phyloP scores from a whole-genome alignment of 2,888 invertebrate species.

The Cryptus armator region DNA sequence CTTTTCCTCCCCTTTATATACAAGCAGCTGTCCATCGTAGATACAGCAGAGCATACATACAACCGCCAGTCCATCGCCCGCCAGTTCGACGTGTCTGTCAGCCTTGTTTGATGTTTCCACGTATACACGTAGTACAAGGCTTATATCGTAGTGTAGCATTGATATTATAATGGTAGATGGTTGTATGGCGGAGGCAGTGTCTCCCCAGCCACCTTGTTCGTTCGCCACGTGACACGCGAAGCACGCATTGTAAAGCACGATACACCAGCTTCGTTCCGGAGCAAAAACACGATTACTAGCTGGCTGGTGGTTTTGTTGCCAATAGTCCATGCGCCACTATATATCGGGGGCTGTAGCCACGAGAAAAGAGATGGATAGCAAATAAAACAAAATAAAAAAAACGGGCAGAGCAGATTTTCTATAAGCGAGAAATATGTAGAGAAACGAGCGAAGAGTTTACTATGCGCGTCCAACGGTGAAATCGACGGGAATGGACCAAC shows the following conservation, averaged over 20 bases:
- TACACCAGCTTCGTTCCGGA: background rate
- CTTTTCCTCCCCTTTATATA: conserved; percentile 43
- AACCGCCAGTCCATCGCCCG: conserved; percentile 18
- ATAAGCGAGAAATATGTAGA: background rate
- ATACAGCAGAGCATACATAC: conserved; percentile 45
- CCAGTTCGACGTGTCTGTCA: conserved; percentile 31
- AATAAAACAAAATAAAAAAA: conserved; percentile 8
- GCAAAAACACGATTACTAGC: conserved; percentile 50
- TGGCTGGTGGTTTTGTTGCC: conserved; percentile 39
- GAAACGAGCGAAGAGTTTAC: conserved; percentile 5
- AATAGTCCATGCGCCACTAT: conserved; percentile 13
- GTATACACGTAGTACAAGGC: conserved; percentile 2
- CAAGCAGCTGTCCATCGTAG: conserved; percentile 55
- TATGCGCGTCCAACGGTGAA: conserved; percentile 19
- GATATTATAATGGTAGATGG: conserved; percentile 16
- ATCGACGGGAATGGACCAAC: conserved; percentile 20
- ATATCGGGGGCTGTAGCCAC: background rate
- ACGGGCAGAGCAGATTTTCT: background rate
- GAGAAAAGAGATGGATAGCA: conserved; percentile 32
- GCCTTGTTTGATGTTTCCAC: conserved; percentile 22
- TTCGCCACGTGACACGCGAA: conserved; percentile 20
- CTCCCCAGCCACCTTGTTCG: conserved; percentile 33
- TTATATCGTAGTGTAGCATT: background rate
- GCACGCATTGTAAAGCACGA: conserved; percentile 31
- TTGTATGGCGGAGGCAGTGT: background rate